Evolutionary conservation across 1,140 invertebrate species (phyloP).

Genomic region (Drosophila simulans): DNA sequence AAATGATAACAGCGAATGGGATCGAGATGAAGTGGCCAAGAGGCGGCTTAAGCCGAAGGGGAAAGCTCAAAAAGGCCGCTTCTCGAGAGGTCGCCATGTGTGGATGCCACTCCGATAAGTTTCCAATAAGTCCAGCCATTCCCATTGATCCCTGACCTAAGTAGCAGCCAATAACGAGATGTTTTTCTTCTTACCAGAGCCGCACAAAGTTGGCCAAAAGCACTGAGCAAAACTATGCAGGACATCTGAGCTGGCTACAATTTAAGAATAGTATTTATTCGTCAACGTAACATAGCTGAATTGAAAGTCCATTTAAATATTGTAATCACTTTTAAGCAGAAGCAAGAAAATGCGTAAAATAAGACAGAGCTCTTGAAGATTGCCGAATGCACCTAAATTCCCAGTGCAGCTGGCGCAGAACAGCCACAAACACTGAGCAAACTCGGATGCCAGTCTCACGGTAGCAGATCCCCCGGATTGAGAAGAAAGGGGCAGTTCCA

Average conservation of each 20-base stretch:
- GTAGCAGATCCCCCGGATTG: constrained; percentile 35
- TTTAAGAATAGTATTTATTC: too few species aligned
- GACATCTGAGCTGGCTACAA: too few species aligned
- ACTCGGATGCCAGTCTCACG: constrained; percentile 66
- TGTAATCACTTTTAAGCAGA: too few species aligned
- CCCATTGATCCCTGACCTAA: constrained; percentile 42
- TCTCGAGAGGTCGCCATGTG: constrained; percentile 33
- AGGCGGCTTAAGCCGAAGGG: constrained; percentile 52
- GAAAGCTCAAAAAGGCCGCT: constrained; percentile 29
- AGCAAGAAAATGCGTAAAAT: too few species aligned
- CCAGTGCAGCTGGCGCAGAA: constrained; percentile 19
- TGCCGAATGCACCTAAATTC: too few species aligned
- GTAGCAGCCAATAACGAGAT: constrained; percentile 33
- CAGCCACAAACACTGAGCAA: constrained; percentile 63
- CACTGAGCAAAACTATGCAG: constrained; percentile 8
- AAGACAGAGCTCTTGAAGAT: too few species aligned
- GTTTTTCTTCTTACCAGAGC: constrained; percentile 42
- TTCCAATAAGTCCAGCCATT: constrained; percentile 24
- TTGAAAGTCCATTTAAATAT: too few species aligned
- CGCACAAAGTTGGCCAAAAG: constrained; percentile 10
- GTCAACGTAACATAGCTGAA: too few species aligned
- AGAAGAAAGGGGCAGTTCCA: constrained; percentile 9
- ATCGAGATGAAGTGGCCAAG: constrained; percentile 49
- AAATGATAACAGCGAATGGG: constrained; percentile 49
- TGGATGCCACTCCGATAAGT: constrained; percentile 19